phyloP scores from a whole-genome alignment of 2,888 invertebrate genomes.

The Agonopterix heracliana region DNA sequence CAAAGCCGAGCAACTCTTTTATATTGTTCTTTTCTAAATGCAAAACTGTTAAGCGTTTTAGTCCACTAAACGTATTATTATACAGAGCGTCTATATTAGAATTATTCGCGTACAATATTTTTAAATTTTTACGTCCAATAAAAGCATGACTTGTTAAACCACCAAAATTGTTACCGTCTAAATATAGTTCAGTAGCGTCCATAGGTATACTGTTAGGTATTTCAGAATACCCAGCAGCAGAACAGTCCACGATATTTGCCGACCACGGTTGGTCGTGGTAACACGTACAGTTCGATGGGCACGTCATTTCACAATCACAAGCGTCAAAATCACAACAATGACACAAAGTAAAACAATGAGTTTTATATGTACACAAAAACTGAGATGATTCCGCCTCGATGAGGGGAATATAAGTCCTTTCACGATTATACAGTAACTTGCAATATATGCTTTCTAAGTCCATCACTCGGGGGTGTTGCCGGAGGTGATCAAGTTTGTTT shows the following conservation, averaged over 20 bases:
- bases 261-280: constrained; percentile 96
- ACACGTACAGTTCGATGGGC: constrained; percentile 94
- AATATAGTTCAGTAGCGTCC: constrained; percentile 96
- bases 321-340: constrained; percentile 98
- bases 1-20: constrained; percentile 86
- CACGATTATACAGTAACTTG: constrained; percentile 89
- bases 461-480: constrained; percentile 94
- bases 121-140: constrained; percentile 92
- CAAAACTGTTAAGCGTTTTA: constrained; percentile 85
- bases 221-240: constrained; percentile 85
- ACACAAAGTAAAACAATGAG: constrained; percentile 95
- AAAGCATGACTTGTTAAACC: constrained; percentile 92
- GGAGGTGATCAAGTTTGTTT: constrained; percentile 87
- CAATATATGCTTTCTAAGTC: constrained; percentile 93
- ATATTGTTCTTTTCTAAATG: constrained; percentile 93
- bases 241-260: constrained; percentile 94
- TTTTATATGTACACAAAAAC: constrained; percentile 94
- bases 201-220: constrained; percentile 94
- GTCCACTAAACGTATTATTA: constrained; percentile 93
- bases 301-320: constrained; percentile 98
- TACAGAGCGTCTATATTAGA: constrained; percentile 89
- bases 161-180: constrained; percentile 93
- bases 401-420: constrained; percentile 89
- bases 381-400: constrained; percentile 91
- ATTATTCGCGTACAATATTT: constrained; percentile 91